phyloP scores from a whole-genome alignment of 2,888 invertebrate genomes.

The Blera fallax region DNA sequence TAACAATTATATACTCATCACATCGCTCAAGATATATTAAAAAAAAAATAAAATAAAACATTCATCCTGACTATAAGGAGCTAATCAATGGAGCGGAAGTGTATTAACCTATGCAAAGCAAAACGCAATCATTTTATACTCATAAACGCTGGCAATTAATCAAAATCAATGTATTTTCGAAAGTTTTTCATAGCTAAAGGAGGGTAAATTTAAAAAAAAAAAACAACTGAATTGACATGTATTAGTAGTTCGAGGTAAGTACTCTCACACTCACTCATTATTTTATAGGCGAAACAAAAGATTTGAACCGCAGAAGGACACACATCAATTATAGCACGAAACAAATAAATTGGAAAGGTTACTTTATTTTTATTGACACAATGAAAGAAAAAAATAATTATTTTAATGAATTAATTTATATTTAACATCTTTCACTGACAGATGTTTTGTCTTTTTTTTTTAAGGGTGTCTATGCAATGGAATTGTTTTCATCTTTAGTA shows the following conservation, averaged over 20 bases:
- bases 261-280: conserved; percentile 65
- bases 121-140: conserved; percentile 41
- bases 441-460: no score
- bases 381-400: conserved; percentile 2
- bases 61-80: conserved; percentile 23
- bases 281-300: conserved; percentile 31
- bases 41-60: background rate
- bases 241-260: conserved; percentile 69
- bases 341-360: conserved; percentile 39
- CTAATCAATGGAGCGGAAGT: conserved; percentile 36
- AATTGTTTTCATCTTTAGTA: conserved; percentile 18
- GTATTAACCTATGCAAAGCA: conserved; percentile 32
- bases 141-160: conserved; percentile 62
- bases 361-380: conserved; percentile 25
- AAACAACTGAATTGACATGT: conserved; percentile 37
- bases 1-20: conserved; percentile 50
- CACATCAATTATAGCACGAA: conserved; percentile 23
- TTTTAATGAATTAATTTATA: background rate
- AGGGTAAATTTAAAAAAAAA: conserved; percentile 44
- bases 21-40: conserved; percentile 35
- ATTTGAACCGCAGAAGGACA: conserved; percentile 14
- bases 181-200: conserved; percentile 34
- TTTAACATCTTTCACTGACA: conserved; percentile 33
- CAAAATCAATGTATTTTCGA: conserved; percentile 19
- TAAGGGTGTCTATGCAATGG: background rate